Base-by-base conservation (phyloP, 2,113 vertebrate species). In the Lepus timidus region DNA sequence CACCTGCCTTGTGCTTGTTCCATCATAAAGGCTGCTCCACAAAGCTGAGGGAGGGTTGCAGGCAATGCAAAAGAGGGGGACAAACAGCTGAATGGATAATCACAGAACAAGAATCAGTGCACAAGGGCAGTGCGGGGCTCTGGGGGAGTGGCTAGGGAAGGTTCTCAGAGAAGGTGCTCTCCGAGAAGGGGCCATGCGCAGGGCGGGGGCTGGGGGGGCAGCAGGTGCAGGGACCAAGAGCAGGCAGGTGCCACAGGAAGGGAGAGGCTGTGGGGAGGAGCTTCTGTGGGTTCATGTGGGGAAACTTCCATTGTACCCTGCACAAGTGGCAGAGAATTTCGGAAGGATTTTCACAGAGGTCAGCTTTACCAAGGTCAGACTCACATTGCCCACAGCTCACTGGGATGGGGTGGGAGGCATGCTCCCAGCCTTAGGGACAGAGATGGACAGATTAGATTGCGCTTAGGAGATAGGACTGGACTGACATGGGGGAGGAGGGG, bases 271-370 rank as follows among this genome's bases (percentile, higher is more conserved):
- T n/a, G 11, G 6, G 58, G 61, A 62, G 36, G 49, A 75, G 52
- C 31, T 81, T 73, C 11, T 31, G 55, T 74, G 51, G 44, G 62
- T 27, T 85, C 87, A 88, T 31, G 14, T 33, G 74, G 39, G 88
- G 76, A 44, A 91, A 88, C 83, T 70, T 67, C 64, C 90, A 88
- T 64, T 95, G 80, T 39, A 79, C 19, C 19, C n/a, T 89, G 31
- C 58, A 75, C 64, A 82, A 85, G 71, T 22, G 25, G n/a, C n/a
- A 31, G 31, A 65, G 33, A 76, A 78, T 86, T 84, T 91, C 70
- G 74, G 33, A 91, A 83, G 36, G 16, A 81, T 52, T 91, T 75
- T 73, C 65, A 29, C 64, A 70, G 58, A 91, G n/a, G 67, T 74
- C 73, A 76, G 44, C 39, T 73, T 85, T 80, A 68, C 75, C 82